Evolutionary conservation across 1,140 invertebrate species (phyloP), one percentile per base, ranked within the genome.

Genomic region (Pogonomyrmex barbatus): DNA sequence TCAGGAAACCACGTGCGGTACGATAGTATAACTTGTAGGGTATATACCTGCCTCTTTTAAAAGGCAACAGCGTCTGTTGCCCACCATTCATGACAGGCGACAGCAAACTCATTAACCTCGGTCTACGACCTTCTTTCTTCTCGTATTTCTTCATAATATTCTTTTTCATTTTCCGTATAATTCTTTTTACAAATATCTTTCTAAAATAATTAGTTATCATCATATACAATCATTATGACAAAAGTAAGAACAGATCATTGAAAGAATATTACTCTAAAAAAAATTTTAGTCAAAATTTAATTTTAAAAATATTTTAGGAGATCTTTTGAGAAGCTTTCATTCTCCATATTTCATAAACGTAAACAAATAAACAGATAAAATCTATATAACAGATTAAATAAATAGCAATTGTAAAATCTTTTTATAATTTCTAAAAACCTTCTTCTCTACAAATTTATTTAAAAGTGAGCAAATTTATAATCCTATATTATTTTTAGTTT

Each of bases 41-140:
- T 86, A 85, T 90, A 85, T 47, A 68, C 71, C 24, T 90, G 73
- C 78, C 83, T 86, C 86, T 91, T 90, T 86, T 86, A 88, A 81
- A 79, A 71, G 84, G 50, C 47, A 81, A 77, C 87, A 79, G 67
- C 67, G 78, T 68, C 79, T 85, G 70, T 86, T 86, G 86, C 86
- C 24, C 67, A 87, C 89, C 84, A 71, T 90, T 85, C 87, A 84
- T 90, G 89, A 88, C 84, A 90, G 86, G 47, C 87, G 78, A 89
- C 82, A 85, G 90, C 88, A 91, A 91, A 91, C 90, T 91, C 88
- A 91, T 91, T 91, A 91, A 91, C 90, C 90, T 91, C 83, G 54
- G 67, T 52, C 76, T 87, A 63, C 42, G 45, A 24, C 14, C 9
- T 9, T 8, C 8, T 56, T n/a, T n/a, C 30, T 36, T 24, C 4